Evolutionary conservation across 2,888 invertebrate genomes (phyloP), one percentile per base, ranked within the genome.

Genomic region (Netelia virgata): DNA sequence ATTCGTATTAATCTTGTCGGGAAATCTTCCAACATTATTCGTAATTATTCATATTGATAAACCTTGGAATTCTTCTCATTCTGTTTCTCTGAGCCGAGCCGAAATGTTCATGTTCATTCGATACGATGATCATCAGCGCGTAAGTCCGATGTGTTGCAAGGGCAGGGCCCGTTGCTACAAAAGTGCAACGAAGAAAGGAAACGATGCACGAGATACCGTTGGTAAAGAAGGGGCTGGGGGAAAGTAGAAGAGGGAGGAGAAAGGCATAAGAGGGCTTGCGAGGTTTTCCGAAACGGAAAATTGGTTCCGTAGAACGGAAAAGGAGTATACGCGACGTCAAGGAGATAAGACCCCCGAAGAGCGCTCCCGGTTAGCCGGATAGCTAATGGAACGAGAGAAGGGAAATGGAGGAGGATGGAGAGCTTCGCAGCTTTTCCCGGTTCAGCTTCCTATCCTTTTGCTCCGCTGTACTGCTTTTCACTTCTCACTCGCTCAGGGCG

Each of bases 311-410:
- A 78, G 82, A 50, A 41, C 66, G 80, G 20, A 63, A 43, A 61
- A 70, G 66, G 68, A 69, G 70, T 75, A 77, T 78, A 82, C 50
- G 75, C 81, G 73, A 83, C 72, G 81, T 75, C 83, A 53, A 83
- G 82, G 64, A 78, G 85, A 82, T 82, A 84, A 84, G 78, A 84
- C 75, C 70, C 70, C 72, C 74, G 75, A 76, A 59, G 78, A 74
- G 78, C 74, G 63, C 53, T 79, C 78, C 47, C 66, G 66, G 64
- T 61, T 59, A 64, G 66, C 70, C 61, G 82, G 75, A 70, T 75
- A 82, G 82, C 85, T 85, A 82, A 86, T 83, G 83, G 86, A 81
- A 83, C 80, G 83, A 80, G 61, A 68, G 63, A 73, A 83, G 84
- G 81, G 82, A 84, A 84, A 84, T 78, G 78, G 76, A 69, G 83